Conservation (phyloP, 2,113 vertebrate species). For the Gallinago media region DNA sequence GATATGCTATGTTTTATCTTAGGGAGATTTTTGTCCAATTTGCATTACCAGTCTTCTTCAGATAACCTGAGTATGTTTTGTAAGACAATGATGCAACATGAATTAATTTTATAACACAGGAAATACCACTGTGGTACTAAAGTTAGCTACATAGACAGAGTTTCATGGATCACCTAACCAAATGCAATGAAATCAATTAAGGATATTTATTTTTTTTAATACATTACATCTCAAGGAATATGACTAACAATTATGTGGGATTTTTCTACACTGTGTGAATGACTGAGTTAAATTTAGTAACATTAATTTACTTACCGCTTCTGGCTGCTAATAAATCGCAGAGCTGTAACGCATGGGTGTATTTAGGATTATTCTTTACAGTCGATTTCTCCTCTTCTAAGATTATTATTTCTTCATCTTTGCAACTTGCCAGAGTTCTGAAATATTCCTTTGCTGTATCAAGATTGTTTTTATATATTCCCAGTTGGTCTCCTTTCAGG, state of each 20-base stretch:
- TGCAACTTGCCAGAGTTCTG: neutral
- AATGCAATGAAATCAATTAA: neutral
- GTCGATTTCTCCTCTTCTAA: neutral
- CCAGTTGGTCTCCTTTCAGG: accelerated
- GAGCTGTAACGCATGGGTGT: neutral
- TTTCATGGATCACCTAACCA: neutral
- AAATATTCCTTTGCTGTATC: neutral
- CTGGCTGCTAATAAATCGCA: conserved; percentile 29
- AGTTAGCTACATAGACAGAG: neutral
- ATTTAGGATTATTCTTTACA: neutral
- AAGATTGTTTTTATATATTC: neutral
- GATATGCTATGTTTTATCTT: neutral
- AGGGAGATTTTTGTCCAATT: neutral
- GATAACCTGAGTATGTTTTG: neutral
- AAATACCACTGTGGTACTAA: neutral
- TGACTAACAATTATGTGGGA: neutral
- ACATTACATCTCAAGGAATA: neutral
- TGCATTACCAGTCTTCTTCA: neutral
- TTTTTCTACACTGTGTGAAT: neutral
- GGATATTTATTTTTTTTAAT: neutral
- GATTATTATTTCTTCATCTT: neutral
- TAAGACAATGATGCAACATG: neutral
- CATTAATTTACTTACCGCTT: conserved; percentile 15
- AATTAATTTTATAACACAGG: neutral
- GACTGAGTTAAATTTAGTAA: neutral